These are phyloP conservation scores for Scomberomorus guttatus DNA, from an alignment of 2,797 vertebrate species.

Conservation along the genomic window DNA sequence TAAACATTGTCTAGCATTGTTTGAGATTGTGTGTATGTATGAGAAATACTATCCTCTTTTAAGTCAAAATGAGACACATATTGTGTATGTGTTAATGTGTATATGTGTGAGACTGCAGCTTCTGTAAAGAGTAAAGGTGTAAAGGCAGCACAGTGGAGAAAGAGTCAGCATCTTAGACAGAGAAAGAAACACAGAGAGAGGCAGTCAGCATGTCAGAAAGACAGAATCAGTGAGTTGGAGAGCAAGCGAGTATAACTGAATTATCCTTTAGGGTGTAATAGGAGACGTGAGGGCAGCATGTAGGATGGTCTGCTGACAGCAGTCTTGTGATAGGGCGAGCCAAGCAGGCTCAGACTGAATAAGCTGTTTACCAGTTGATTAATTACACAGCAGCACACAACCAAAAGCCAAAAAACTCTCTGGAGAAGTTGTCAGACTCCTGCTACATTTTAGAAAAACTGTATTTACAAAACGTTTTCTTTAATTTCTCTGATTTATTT, in stretches of 20 bases:
- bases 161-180: conserved; percentile 39
- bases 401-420: not conserved
- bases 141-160: conserved; percentile 28
- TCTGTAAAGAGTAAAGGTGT: not conserved
- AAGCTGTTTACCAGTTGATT: conserved; percentile 69
- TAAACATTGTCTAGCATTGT: too few species aligned
- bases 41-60: not conserved
- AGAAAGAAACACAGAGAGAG: conserved; percentile 5
- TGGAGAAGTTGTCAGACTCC: not conserved
- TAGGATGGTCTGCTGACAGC: conserved; percentile 79
- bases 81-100: too few species aligned
- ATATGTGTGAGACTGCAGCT: conserved; percentile 5
- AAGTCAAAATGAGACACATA: not conserved
- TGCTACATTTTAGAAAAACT: not conserved
- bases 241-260: conserved; percentile 58
- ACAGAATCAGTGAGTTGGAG: conserved; percentile 44
- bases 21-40: too few species aligned
- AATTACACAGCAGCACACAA: conserved; percentile 11
- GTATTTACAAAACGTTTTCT: not conserved
- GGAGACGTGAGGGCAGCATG: conserved; percentile 71
- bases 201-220: conserved; percentile 47
- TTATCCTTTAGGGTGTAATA: conserved; percentile 71
- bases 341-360: conserved; percentile 54
- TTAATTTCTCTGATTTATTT: not conserved
- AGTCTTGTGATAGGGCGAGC: conserved; percentile 77